A percentile compares a stretch with the other conserved stretches of the same genome.
Conservation (phyloP, 2,888 invertebrate genomes). For the Chymomyza amoena region DNA sequence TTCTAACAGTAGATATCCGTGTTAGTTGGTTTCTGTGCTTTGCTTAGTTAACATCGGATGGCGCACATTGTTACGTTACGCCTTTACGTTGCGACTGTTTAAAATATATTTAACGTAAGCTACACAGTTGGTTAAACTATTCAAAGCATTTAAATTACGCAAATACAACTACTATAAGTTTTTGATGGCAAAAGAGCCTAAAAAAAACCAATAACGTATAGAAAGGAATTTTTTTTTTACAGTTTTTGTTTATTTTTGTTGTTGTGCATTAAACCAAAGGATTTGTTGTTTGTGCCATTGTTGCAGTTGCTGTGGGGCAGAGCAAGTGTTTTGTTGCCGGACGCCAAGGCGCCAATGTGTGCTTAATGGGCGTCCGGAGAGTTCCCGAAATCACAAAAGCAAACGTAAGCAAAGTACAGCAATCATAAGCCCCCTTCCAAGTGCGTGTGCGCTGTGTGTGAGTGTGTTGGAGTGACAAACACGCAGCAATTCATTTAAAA, state of each 20-base stretch:
- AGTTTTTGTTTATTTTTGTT: constrained; percentile 35
- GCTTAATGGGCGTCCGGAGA: constrained; percentile 44
- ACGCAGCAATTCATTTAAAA: constrained; percentile 21
- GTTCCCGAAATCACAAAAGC: constrained; percentile 16
- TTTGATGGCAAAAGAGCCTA: too few species aligned
- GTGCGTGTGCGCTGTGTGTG: not conserved
- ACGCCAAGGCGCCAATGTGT: not conserved
- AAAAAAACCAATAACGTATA: too few species aligned
- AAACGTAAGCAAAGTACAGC: constrained; percentile 7
- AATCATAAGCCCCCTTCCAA: constrained; percentile 9
- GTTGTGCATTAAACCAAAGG: constrained; percentile 24
- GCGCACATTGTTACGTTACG: not conserved
- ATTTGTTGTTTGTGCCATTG: constrained; percentile 8
- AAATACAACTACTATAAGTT: not conserved
- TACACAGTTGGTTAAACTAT: not conserved
- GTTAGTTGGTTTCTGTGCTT: not conserved
- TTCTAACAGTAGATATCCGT: not conserved
- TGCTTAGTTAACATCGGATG: not conserved
- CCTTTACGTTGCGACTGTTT: not conserved
- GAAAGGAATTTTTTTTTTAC: constrained; percentile 15
- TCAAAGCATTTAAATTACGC: not conserved
- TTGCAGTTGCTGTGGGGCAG: not conserved
- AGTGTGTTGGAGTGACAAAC: constrained; percentile 7
- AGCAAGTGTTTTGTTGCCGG: not conserved
- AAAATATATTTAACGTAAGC: not conserved